These are phyloP conservation scores for Athalia rosae DNA, from an alignment of 2,888 invertebrate genomes.

Conservation along the genomic window DNA sequence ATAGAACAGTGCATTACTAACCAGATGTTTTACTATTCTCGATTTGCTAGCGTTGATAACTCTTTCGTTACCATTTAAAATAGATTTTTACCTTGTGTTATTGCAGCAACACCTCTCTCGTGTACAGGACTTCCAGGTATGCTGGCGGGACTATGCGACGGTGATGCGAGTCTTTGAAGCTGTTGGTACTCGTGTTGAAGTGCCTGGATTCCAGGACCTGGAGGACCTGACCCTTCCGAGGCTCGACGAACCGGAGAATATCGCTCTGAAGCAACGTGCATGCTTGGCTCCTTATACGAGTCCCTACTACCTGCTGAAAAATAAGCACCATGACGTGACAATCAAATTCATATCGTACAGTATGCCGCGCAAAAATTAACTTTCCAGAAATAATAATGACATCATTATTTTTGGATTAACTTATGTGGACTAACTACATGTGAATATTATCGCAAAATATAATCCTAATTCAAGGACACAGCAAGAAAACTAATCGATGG, in stretches of 20 bases:
- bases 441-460: no score
- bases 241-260: conserved; percentile 95
- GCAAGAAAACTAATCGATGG: no score
- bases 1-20: no score
- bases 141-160: conserved; percentile 71
- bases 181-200: conserved; percentile 88
- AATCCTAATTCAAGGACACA: no score
- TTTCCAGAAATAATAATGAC: no score
- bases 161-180: conserved; percentile 78
- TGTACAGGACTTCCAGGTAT: conserved; percentile 72
- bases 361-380: no score
- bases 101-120: conserved; percentile 75
- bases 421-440: no score
- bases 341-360: no score
- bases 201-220: conserved; percentile 78
- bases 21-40: not conserved
- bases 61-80: not conserved
- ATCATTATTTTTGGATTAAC: no score
- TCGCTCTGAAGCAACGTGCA: conserved; percentile 78
- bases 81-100: conserved; percentile 75
- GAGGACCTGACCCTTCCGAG: conserved; percentile 84
- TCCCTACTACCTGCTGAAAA: conserved; percentile 74
- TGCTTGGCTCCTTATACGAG: conserved; percentile 77
- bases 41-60: not conserved
- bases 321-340: not conserved